Evolutionary conservation across 2,888 invertebrate species (phyloP), one percentile per base, ranked within the genome.

Genomic region (Troglohyphantes excavatus): DNA sequence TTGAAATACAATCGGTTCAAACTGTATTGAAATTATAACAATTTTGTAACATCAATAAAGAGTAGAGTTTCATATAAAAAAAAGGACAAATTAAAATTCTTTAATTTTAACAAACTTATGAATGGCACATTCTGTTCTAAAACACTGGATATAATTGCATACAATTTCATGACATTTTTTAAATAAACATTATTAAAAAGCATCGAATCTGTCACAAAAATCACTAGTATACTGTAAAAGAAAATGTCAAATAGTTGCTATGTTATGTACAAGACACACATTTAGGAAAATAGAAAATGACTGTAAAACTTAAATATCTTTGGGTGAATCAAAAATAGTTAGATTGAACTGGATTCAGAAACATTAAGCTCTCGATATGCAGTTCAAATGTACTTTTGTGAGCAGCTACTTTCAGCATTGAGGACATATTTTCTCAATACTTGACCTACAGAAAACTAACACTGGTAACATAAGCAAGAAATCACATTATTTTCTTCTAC

Each of bases 261-360:
- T 21, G 59, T 26, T 81, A 81, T 53, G 26, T 70, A 82, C 43
- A 72, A 84, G 26, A 86, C 53, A 78, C 27, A 79, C 26, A 26
- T 68, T 26, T 88, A 23, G 75, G n/a, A 82, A 82, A 75, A 82
- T 87, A 81, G 67, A 73, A 88, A 88, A 88, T 82, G 82, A 82
- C 73, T 88, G 53, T 88, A 73, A 67, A 59, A 61, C 78, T 63
- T 53, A 23, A 88, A 75, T 75, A 73, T 82, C 81, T 88, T 88
- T 88, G 88, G 72, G 26, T 53, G 19, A 86, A 86, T 82, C 17
- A 26, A 53, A 82, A 81, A 81, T 81, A 72, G 70, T 79, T 59
- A 33, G 39, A 29, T 79, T 68, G 29, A 39, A 72, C 78, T 75
- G 61, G 27, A 86, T 75, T 39, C 68, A 76, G 46, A 73, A 79